A percentile compares a stretch with the other conserved stretches of the same genome.
These are phyloP conservation scores for Zaprionus inermis DNA, from an alignment of 1,140 invertebrate genomes.

Conservation along the genomic window DNA sequence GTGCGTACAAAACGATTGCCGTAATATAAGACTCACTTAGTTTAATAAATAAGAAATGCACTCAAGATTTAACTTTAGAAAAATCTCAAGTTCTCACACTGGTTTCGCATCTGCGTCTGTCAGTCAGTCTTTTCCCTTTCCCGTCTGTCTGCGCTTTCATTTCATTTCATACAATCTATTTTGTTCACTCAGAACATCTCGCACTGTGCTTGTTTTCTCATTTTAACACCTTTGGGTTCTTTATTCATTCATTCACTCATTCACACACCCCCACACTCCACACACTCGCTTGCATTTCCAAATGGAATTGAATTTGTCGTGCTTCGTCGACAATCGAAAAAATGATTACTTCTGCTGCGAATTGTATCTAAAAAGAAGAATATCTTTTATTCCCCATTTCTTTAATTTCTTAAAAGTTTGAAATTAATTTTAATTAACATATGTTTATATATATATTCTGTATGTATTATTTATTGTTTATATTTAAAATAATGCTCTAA, in stretches of 20 bases:
- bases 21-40: slow-evolving; percentile 14
- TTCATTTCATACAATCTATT: slow-evolving; percentile 39
- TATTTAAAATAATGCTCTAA: slow-evolving; percentile 7
- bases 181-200: slow-evolving; percentile 18
- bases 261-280: background rate
- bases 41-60: slow-evolving; percentile 23
- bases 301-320: slow-evolving; percentile 59
- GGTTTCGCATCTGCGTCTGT: slow-evolving; percentile 30
- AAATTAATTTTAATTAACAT: too few relatives aligned
- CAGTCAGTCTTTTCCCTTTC: too few relatives aligned
- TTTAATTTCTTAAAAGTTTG: background rate
- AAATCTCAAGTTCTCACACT: slow-evolving; percentile 21
- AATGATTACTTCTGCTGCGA: slow-evolving; percentile 26
- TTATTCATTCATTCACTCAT: slow-evolving; percentile 9
- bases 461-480: slow-evolving; percentile 4
- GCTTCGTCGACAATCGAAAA: slow-evolving; percentile 5
- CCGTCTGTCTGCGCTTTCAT: slow-evolving; percentile 34
- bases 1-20: slow-evolving; percentile 69
- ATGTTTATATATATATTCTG: slow-evolving; percentile 12
- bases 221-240: slow-evolving; percentile 57
- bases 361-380: background rate
- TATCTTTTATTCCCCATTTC: background rate
- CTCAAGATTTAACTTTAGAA: slow-evolving; percentile 23
- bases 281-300: slow-evolving; percentile 22
- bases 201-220: slow-evolving; percentile 32